phyloP scores from a whole-genome alignment of 2,113 vertebrate genomes.

The Entelurus aequoreus region DNA sequence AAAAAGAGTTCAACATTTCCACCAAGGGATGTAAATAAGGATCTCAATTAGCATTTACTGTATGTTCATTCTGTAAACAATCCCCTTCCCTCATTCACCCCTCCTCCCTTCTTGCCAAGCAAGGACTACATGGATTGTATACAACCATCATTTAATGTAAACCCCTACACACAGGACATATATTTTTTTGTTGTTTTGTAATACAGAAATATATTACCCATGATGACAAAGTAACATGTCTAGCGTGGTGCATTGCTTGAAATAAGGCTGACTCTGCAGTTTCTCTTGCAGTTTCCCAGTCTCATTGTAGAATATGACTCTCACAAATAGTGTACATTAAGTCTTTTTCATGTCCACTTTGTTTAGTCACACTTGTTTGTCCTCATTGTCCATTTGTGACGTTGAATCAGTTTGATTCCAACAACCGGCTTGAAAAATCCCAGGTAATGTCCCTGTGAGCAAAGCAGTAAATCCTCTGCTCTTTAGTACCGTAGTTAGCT shows the following conservation, averaged over 20 bases:
- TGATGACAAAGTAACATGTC: constrained; percentile 39
- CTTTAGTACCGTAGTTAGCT: no score
- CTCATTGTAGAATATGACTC: no score
- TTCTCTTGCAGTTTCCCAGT: neutral
- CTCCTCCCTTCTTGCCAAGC: constrained; percentile 12
- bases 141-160: constrained; percentile 55
- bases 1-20: neutral
- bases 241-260: neutral
- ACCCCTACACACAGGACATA: constrained; percentile 27
- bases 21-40: neutral
- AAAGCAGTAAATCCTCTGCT: no score
- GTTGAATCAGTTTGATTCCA: no score
- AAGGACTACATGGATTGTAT: constrained; percentile 66
- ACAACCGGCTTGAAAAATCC: no score
- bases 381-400: no score
- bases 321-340: no score
- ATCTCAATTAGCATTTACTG: neutral
- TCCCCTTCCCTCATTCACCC: neutral
- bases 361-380: no score
- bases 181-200: constrained; percentile 52
- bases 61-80: constrained; percentile 3
- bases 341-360: no score
- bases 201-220: constrained; percentile 64
- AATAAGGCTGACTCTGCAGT: neutral
- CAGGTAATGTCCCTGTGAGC: no score